Conservation (phyloP, 2,113 vertebrate species). For the Brachirus orientalis region DNA sequence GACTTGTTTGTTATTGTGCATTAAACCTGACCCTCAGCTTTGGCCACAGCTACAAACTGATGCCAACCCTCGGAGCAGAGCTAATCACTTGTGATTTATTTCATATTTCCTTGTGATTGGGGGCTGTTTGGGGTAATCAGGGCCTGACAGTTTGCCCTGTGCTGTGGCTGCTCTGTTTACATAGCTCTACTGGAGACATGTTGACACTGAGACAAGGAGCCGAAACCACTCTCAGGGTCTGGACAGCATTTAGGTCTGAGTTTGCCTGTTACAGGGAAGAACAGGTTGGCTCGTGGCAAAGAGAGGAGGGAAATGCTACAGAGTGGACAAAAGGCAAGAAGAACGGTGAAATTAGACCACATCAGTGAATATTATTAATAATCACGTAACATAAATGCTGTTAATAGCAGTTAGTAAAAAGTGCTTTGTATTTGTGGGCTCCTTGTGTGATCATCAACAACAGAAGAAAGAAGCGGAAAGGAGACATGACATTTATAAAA, state of each 20-base stretch:
- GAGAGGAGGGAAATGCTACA: slow-evolving; percentile 6
- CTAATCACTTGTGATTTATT: slow-evolving; percentile 78
- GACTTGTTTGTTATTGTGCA: slow-evolving; percentile 70
- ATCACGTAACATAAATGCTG: background rate
- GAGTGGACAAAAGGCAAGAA: slow-evolving; percentile 26
- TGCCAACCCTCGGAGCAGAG: slow-evolving; percentile 58
- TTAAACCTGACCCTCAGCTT: slow-evolving; percentile 69
- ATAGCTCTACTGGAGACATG: slow-evolving; percentile 71
- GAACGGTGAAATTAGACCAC: slow-evolving; percentile 3
- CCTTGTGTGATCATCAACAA: slow-evolving; percentile 7
- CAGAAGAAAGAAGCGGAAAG: too few relatives aligned
- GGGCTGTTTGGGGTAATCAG: slow-evolving; percentile 74
- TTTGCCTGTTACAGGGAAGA: slow-evolving; percentile 30
- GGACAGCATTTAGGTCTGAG: slow-evolving; percentile 50
- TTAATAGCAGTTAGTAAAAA: slow-evolving; percentile 6
- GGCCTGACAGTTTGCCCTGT: slow-evolving; percentile 71
- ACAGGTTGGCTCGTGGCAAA: slow-evolving; percentile 36
- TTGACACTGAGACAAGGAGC: slow-evolving; percentile 62
- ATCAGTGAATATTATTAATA: background rate
- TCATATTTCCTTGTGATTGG: slow-evolving; percentile 79
- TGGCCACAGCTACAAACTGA: slow-evolving; percentile 55
- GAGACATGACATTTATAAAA: too few relatives aligned
- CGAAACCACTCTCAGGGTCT: slow-evolving; percentile 55
- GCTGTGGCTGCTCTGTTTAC: slow-evolving; percentile 78
- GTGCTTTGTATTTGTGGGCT: slow-evolving; percentile 28